Evolutionary conservation across 30 jellyfish, hydroid and myxozoan species (phyloP).

Genomic region (Catostylus mosaicus): DNA sequence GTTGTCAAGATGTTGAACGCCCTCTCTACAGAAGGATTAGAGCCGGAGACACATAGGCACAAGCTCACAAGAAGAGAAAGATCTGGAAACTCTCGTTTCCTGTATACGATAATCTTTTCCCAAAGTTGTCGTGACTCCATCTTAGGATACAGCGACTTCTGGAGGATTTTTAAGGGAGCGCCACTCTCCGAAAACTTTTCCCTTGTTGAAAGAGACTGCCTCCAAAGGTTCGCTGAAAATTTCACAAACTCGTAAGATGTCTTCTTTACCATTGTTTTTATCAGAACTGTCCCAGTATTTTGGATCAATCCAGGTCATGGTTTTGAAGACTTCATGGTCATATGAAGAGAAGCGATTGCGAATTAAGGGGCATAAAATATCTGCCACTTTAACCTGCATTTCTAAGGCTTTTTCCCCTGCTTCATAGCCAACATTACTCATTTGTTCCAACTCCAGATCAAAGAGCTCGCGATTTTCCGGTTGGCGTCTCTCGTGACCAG

Average conservation of each 20-base stretch:
- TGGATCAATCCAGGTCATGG: constrained; percentile 51
- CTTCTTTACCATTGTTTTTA: constrained; percentile 34
- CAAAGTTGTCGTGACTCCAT: constrained; percentile 56
- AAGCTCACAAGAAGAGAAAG: constrained; percentile 24
- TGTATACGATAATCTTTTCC: constrained; percentile 37
- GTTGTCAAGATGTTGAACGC: constrained; percentile 39
- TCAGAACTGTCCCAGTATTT: constrained; percentile 43
- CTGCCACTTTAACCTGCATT: constrained; percentile 17
- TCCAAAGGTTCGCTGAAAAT: constrained; percentile 36
- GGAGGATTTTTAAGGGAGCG: constrained; percentile 21
- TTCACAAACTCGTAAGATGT: constrained; percentile 33
- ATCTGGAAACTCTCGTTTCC: constrained; percentile 41
- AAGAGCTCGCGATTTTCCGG: background rate
- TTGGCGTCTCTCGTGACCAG: constrained; percentile 29
- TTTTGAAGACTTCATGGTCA: constrained; percentile 26
- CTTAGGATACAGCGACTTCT: constrained; percentile 45
- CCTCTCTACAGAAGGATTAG: constrained; percentile 36
- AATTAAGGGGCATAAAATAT: constrained; percentile 1
- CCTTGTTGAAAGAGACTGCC: constrained; percentile 36
- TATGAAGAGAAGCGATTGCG: constrained; percentile 27
- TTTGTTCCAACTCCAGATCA: background rate
- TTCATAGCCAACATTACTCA: background rate
- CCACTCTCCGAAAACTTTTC: constrained; percentile 37
- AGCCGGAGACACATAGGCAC: constrained; percentile 55
- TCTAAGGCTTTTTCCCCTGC: background rate